Evolutionary conservation across 2,113 vertebrate genomes (phyloP).

Genomic region (Phaetusa simplex): DNA sequence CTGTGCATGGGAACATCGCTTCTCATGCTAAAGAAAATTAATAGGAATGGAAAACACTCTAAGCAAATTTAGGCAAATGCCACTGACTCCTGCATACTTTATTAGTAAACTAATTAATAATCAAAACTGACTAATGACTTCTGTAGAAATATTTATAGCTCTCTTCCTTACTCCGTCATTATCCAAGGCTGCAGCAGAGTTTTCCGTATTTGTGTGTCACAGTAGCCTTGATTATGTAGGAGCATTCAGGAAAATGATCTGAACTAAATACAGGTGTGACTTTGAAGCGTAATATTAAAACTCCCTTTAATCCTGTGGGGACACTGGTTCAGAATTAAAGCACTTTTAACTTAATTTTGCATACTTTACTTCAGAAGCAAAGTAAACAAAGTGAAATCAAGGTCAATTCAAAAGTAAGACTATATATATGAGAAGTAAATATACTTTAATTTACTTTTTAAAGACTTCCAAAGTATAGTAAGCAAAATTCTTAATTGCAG

Average conservation of each 20-base stretch:
- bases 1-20: not conserved
- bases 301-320: not conserved
- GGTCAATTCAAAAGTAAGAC: not conserved
- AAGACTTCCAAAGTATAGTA: not conserved
- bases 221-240: not conserved
- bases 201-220: not conserved
- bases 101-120: conserved; percentile 24
- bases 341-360: not conserved
- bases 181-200: not conserved
- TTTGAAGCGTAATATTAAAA: not conserved
- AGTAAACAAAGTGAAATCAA: not conserved
- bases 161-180: not conserved
- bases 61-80: conserved; percentile 18
- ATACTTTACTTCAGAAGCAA: not conserved
- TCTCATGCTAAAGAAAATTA: not conserved
- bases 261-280: not conserved
- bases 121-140: not conserved
- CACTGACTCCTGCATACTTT: not conserved
- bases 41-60: not conserved
- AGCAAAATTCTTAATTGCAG: not conserved
- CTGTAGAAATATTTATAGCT: not conserved
- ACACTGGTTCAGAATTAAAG: not conserved
- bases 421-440: not conserved
- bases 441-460: not conserved
- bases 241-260: not conserved